Evolutionary conservation across 1,140 invertebrate species (phyloP).

Genomic region (Drosophila eugracilis): DNA sequence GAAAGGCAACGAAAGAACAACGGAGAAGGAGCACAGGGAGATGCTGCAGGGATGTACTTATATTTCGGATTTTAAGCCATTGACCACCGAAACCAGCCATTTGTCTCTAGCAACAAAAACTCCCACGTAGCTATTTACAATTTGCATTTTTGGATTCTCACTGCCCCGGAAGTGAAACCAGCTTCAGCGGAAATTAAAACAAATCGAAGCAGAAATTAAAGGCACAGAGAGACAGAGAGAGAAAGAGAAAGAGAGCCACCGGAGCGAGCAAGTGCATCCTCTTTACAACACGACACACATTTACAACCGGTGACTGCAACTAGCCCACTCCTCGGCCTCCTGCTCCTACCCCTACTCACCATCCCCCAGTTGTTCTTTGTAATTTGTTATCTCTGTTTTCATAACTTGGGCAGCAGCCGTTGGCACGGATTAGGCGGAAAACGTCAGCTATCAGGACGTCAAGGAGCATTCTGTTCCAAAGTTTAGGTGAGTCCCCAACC

Average conservation of each 20-base stretch:
- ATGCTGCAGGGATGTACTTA: slow-evolving; percentile 61
- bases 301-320: slow-evolving; percentile 50
- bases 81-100: slow-evolving; percentile 77
- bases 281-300: slow-evolving; percentile 37
- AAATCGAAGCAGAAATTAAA: slow-evolving; percentile 62
- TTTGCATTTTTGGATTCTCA: slow-evolving; percentile 30
- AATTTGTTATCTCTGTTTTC: slow-evolving; percentile 66
- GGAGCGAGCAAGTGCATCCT: slow-evolving; percentile 30
- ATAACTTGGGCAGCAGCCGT: slow-evolving; percentile 46
- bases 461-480: slow-evolving; percentile 7
- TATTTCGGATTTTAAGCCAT: slow-evolving; percentile 29
- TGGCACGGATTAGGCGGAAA: slow-evolving; percentile 53
- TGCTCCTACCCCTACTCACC: background rate
- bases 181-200: slow-evolving; percentile 70
- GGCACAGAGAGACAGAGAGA: background rate
- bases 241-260: slow-evolving; percentile 10
- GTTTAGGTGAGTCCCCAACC: slow-evolving; percentile 30
- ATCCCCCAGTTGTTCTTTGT: slow-evolving; percentile 32
- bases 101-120: slow-evolving; percentile 61
- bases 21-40: slow-evolving; percentile 20
- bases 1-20: slow-evolving; percentile 38
- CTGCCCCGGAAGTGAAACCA: slow-evolving; percentile 58
- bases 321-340: slow-evolving; percentile 22
- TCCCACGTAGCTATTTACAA: slow-evolving; percentile 23
- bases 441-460: slow-evolving; percentile 41